These are phyloP conservation scores for Hyphantria cunea DNA, from an alignment of 1,140 invertebrate species.

Conservation along the genomic window DNA sequence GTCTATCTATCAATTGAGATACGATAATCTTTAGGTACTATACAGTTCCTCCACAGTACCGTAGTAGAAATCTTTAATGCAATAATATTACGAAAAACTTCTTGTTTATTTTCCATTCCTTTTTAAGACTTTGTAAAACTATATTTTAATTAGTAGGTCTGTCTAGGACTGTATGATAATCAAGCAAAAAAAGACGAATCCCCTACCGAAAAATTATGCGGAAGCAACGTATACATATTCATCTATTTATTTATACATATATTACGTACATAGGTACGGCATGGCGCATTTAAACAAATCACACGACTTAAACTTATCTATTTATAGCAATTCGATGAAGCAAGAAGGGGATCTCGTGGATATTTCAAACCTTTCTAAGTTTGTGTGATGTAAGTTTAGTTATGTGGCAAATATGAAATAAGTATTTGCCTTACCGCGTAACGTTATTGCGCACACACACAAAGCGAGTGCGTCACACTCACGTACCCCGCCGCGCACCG, in stretches of 20 bases:
- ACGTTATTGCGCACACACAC: conserved; percentile 27
- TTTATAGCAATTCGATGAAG: not conserved
- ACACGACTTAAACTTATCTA: not conserved
- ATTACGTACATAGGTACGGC: no score
- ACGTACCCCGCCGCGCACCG: conserved; percentile 20
- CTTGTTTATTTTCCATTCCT: no score
- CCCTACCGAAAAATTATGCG: not conserved
- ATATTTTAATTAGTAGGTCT: no score
- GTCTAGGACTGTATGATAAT: no score
- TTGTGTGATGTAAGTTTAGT: conserved; percentile 23
- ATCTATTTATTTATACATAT: not conserved
- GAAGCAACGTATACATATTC: not conserved
- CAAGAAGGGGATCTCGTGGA: conserved; percentile 11
- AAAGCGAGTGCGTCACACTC: conserved; percentile 21
- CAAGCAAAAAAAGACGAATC: no score
- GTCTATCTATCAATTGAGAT: no score
- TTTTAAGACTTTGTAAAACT: no score
- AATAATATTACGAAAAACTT: no score
- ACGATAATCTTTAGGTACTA: no score
- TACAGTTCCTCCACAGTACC: no score
- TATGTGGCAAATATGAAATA: conserved; percentile 24
- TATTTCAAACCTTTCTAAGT: conserved; percentile 13
- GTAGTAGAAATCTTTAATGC: no score
- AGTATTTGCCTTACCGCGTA: conserved; percentile 18
- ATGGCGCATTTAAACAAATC: no score